Evolutionary conservation across 2,888 invertebrate genomes (phyloP), one percentile per base, ranked within the genome.

Genomic region (Orchestes rusci): DNA sequence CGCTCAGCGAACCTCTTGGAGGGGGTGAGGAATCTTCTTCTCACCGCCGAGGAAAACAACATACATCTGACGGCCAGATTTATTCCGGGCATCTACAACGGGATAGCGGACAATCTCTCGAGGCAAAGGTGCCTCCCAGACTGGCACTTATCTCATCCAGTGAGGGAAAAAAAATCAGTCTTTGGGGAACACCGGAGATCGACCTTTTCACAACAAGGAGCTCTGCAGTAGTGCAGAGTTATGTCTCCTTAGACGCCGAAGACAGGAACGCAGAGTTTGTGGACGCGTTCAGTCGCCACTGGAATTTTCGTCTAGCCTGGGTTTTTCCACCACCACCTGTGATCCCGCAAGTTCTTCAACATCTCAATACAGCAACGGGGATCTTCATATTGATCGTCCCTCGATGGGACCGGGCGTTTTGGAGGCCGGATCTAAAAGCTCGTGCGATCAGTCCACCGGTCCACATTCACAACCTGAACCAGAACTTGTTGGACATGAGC

Each of bases 311-410:
- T 4, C 34, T 46, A 8, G 49, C 46, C 0, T 61, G 59, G 51
- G 43, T 59, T 5, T 60, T 60, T 34, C 61, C 60, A 2, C 61
- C 59, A 5, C 59, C 58, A 5, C 33, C 48, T 8, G 46, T 58
- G n/a, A 53, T 59, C 8, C 57, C 58, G 2, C 38, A 45, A 32
- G 53, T 59, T 1, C 45, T 55, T 4, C 40, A 45, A 15, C 57
- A 59, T 28, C 44, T 54, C 10, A 53, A 55, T 38, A 8, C n/a
- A 17, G 44, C 56, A n/a, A 39, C 33, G 34, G 57, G 59, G n/a
- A 17, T 32, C 7, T 58, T 52, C 39, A 45, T 60, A 4, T n/a
- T 61, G 23, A 50, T 61, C 20, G 54, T 47, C 5, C 49, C 48
- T 7, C 51, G 55, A 16, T 50, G 56, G 37, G 39, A 36, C 16